Percentiles rank a stretch among this genome's conserved stretches.
Conservation (phyloP, 2,113 vertebrate species). For the Anolis sagrei region DNA sequence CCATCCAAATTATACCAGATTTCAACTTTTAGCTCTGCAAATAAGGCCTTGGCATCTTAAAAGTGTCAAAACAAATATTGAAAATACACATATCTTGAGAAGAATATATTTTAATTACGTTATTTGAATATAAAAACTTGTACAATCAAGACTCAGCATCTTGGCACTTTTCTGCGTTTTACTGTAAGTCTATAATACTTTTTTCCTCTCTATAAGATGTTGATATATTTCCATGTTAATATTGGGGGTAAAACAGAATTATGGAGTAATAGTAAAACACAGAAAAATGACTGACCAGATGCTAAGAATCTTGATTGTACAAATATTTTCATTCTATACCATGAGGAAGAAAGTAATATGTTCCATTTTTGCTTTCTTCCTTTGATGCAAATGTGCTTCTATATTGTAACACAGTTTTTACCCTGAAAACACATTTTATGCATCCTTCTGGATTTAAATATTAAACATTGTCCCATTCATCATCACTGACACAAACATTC, state of each 20-base stretch:
- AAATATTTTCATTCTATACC: not conserved
- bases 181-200: no score
- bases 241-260: no score
- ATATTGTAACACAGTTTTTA: not conserved
- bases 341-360: not conserved
- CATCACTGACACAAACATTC: no score
- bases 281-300: not conserved
- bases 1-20: not conserved
- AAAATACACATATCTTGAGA: not conserved
- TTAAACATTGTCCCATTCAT: no score
- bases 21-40: not conserved
- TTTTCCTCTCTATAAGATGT: no score
- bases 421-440: not conserved
- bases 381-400: not conserved
- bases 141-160: no score
- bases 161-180: no score
- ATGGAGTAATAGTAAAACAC: no score
- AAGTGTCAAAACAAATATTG: not conserved
- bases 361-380: not conserved
- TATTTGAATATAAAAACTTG: no score
- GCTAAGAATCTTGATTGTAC: not conserved
- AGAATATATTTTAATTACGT: no score
- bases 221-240: no score
- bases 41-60: not conserved
- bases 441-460: not conserved